Evolutionary conservation across 2,113 vertebrate species (phyloP).

Genomic region (Rhipidura dahli): DNA sequence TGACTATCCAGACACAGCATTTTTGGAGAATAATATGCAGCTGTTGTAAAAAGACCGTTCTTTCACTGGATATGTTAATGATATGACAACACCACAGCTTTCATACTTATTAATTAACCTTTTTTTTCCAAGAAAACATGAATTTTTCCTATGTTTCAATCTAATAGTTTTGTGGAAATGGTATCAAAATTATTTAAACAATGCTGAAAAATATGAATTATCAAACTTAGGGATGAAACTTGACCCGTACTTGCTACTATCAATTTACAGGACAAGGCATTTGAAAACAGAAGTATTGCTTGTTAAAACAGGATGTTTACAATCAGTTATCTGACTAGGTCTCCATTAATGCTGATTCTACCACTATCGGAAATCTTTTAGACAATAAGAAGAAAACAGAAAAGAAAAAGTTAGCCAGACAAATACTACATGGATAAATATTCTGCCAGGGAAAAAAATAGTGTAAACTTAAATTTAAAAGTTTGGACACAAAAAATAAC

Average conservation of each 20-base stretch:
- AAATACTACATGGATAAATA: neutral
- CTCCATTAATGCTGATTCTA: neutral
- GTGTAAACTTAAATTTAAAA: neutral
- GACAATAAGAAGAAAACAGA: neutral
- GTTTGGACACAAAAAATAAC: neutral
- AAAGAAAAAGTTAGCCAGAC: neutral
- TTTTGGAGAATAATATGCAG: neutral
- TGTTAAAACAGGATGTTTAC: neutral
- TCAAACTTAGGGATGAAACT: neutral
- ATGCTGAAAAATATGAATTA: neutral
- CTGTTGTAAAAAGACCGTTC: neutral
- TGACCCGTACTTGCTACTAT: neutral
- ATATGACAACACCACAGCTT: neutral
- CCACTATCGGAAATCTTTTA: neutral
- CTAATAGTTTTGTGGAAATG: neutral
- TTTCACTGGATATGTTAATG: neutral
- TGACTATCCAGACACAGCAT: neutral
- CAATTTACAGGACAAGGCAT: neutral
- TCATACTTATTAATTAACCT: neutral
- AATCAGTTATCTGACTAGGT: neutral
- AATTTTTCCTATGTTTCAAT: neutral
- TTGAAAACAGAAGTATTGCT: neutral
- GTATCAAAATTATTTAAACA: neutral
- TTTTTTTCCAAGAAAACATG: neutral
- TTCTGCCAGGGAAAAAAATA: neutral